Base-by-base conservation (phyloP, 1,140 invertebrate species). In the Elymnias hypermnestra region DNA sequence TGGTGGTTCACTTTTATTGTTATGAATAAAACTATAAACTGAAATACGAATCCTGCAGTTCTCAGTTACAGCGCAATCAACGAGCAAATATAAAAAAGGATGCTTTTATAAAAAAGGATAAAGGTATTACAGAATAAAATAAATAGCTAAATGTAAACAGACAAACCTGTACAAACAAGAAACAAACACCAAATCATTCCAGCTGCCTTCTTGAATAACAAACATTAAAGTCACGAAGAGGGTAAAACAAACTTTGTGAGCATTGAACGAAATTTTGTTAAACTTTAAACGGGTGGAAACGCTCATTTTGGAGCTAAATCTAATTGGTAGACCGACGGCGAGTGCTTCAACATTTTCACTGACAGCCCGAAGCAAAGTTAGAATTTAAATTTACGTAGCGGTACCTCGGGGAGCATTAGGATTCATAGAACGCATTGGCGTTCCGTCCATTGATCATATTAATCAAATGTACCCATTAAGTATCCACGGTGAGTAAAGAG, bases 351-450 rank as follows among this genome's bases (percentile, higher is more conserved):
- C 81, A 84, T 82, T 84, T 81, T 84, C 76, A 82, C 78, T 83
- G 74, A 49, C 62, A 61, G 57, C 31, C 43, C 50, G 58, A 60
- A 46, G 58, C 61, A 54, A 45, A 72, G 54, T 68, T 71, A 67
- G 81, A 83, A 84, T 84, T 68, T 78, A 72, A 84, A 84, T 77
- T 82, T 75, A 57, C 62, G 52, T 84, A 84, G 81, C 81, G 81
- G 81, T 84, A 77, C 58, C 53, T 54, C 48, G 41, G 33, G 36
- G 44, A 57, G 39, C 61, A 74, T 83, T 78, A 67, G 53, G 53
- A 82, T 83, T 73, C 79, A 71, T 53, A 64, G 66, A 62, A 58
- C 66, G 59, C 44, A 36, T 33, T 44, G 25, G 35, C 40, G 54
- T 23, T 41, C 47, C 38, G 51, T 36, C 55, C 65, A 73, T 71